phyloP scores from a whole-genome alignment of 2,797 vertebrate genomes.

The Gadopsis marmoratus region DNA sequence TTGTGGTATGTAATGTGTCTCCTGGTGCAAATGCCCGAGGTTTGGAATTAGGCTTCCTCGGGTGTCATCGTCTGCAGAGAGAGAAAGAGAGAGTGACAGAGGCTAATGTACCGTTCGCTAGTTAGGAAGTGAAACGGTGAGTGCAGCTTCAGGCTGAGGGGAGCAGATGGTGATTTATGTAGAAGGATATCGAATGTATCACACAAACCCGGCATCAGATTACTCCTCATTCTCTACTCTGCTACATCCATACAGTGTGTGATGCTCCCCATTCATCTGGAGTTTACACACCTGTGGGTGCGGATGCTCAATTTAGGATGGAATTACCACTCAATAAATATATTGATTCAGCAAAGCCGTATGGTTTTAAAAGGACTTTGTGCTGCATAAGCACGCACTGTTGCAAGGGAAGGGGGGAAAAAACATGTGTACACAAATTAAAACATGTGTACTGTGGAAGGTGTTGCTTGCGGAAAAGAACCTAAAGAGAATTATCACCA shows the following conservation, averaged over 20 bases:
- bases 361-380: not conserved
- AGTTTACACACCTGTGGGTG: constrained; percentile 24
- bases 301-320: not conserved
- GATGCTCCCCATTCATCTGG: not conserved
- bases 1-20: constrained; percentile 36
- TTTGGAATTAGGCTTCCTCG: constrained; percentile 12
- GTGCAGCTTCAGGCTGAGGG: constrained; percentile 4
- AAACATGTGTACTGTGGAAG: no score
- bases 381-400: no score
- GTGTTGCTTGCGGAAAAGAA: no score
- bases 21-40: not conserved
- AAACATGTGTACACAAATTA: no score
- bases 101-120: constrained; percentile 8
- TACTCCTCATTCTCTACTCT: constrained; percentile 40
- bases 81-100: no score
- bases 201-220: constrained; percentile 54
- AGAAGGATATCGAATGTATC: constrained; percentile 60
- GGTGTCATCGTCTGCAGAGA: constrained; percentile 8
- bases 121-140: constrained; percentile 33
- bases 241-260: not conserved
- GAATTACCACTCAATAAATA: not conserved
- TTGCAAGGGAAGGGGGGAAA: not conserved
- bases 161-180: constrained; percentile 64
- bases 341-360: not conserved
- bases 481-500: no score